These are phyloP conservation scores for Trichomalopsis sarcophagae DNA, from an alignment of 1,140 invertebrate species.

Conservation along the genomic window DNA sequence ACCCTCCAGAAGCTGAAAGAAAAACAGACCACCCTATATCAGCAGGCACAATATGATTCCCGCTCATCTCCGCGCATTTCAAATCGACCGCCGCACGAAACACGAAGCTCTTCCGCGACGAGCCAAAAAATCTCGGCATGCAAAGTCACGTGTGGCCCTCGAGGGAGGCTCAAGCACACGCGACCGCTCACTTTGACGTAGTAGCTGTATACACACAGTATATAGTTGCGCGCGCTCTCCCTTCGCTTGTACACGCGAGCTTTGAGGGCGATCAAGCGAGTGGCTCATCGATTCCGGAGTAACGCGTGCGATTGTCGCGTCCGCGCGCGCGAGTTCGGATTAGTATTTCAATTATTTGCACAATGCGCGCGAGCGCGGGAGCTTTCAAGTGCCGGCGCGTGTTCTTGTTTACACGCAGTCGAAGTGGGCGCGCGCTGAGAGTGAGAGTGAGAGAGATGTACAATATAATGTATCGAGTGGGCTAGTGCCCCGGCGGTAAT, in stretches of 20 bases:
- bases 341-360: conserved; percentile 75
- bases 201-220: no score
- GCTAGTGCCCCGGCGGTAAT: conserved; percentile 58
- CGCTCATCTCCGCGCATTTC: not conserved
- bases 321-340: conserved; percentile 62
- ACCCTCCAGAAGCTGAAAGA: not conserved
- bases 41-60: not conserved
- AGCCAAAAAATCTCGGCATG: conserved; percentile 51
- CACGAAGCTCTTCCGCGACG: conserved; percentile 38
- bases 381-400: conserved; percentile 68
- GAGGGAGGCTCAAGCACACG: conserved; percentile 53
- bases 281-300: conserved; percentile 66
- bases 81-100: not conserved
- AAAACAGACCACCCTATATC: not conserved
- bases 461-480: conserved; percentile 60
- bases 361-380: conserved; percentile 58
- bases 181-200: conserved; percentile 36
- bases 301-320: conserved; percentile 67
- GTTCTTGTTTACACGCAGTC: conserved; percentile 67
- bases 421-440: conserved; percentile 48
- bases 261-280: conserved; percentile 19
- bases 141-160: conserved; percentile 71
- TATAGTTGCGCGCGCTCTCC: conserved; percentile 12
- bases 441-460: no score
- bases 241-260: not conserved